Evolutionary conservation across 2,113 vertebrate species (phyloP).

Genomic region (Phoxinus phoxinus): DNA sequence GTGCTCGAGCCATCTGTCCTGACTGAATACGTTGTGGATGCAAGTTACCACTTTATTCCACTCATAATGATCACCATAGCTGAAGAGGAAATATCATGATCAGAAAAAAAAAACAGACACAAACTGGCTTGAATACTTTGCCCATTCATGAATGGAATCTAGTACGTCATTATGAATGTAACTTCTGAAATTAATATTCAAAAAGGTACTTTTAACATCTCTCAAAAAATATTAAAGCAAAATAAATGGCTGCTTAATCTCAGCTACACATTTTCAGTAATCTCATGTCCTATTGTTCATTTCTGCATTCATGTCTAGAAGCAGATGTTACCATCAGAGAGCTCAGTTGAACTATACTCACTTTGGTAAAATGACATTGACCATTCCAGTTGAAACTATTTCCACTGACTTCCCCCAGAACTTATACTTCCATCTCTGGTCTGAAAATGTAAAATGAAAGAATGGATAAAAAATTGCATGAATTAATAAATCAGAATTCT

Average conservation of each 20-base stretch:
- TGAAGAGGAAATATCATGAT: constrained; percentile 53
- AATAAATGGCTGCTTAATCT: neutral
- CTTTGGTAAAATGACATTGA: constrained; percentile 86
- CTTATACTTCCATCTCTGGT: constrained; percentile 95
- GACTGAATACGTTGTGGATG: constrained; percentile 92
- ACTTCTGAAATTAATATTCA: neutral
- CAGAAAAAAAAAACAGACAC: neutral
- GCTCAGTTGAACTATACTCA: constrained; percentile 62
- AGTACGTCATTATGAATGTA: too few relatives aligned
- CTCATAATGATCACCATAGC: constrained; percentile 89
- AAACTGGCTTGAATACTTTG: neutral
- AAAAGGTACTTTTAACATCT: neutral
- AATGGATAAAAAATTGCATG: neutral
- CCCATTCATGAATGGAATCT: too few relatives aligned
- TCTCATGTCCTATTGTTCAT: too few relatives aligned
- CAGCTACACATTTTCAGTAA: neutral
- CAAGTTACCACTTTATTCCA: constrained; percentile 95
- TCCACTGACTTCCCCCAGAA: constrained; percentile 96
- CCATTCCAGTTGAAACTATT: constrained; percentile 84
- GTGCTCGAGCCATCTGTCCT: constrained; percentile 90
- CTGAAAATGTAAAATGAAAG: constrained; percentile 63
- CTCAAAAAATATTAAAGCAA: neutral
- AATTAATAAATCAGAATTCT: neutral
- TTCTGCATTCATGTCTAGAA: too few relatives aligned
- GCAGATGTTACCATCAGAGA: too few relatives aligned